A percentile compares a stretch with the other conserved stretches of the same genome.
Conservation (phyloP, 2,888 invertebrate species). For the Peribatodes rhomboidaria region DNA sequence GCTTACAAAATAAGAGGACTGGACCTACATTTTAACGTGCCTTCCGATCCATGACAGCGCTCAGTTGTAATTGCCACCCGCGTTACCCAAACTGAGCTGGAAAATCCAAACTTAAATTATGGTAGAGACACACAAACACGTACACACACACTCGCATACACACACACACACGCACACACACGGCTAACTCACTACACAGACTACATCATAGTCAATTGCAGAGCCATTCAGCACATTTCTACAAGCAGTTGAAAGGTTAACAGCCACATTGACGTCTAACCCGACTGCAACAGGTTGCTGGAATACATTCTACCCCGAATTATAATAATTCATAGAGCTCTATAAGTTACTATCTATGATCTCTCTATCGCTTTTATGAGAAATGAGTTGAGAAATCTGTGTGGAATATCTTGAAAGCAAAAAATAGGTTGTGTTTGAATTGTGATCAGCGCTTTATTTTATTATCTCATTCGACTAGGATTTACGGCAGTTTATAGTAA, state of each 20-base stretch:
- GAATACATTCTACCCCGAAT: slow-evolving; percentile 25
- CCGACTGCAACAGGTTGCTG: slow-evolving; percentile 23
- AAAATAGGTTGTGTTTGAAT: background rate
- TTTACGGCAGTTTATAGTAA: background rate
- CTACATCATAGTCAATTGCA: too few relatives aligned
- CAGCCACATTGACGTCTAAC: background rate
- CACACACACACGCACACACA: too few relatives aligned
- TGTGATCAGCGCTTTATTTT: background rate
- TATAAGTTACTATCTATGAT: slow-evolving; percentile 6
- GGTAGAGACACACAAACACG: too few relatives aligned
- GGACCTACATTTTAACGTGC: too few relatives aligned
- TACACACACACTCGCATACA: too few relatives aligned
- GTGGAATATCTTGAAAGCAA: background rate
- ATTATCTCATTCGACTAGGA: background rate
- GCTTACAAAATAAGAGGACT: too few relatives aligned
- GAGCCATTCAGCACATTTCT: slow-evolving; percentile 16
- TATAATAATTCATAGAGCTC: slow-evolving; percentile 32
- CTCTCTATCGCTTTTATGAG: background rate
- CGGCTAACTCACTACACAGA: too few relatives aligned
- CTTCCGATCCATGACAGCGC: too few relatives aligned
- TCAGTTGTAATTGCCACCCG: too few relatives aligned
- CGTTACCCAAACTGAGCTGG: too few relatives aligned
- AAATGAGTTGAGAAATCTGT: background rate
- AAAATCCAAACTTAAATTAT: too few relatives aligned
- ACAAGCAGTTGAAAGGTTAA: slow-evolving; percentile 20